Base-by-base conservation (phyloP, 1,140 invertebrate genomes). In the Anastatus disparis region DNA sequence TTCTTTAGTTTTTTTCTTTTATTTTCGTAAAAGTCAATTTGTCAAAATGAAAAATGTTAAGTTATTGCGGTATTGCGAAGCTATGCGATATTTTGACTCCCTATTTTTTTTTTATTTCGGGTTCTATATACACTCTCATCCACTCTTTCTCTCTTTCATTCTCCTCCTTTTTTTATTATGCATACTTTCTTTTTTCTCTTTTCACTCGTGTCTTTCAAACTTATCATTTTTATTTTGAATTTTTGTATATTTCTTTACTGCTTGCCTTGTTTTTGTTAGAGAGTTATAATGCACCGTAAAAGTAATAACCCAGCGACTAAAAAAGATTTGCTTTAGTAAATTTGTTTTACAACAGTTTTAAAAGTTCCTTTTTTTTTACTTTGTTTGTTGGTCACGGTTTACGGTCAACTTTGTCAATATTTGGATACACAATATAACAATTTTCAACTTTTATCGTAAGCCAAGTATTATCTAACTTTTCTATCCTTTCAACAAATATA, bases 31-130 rank as follows among this genome's bases (percentile, higher is more conserved):
- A 56, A 70, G 56, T 53, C 52, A 63, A 63, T 70, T 70, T 56
- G 59, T 63, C 59, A 64, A 64, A 58, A 64, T 64, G 42, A 70
- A 64, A 62, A 70, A 70, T 63, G 59, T 56, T 64, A 40, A 64
- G 58, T 70, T 70, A 70, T 70, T 48, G 29, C 50, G 35, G 38
- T 46, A 46, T 63, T 70, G 48, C 58, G n/a, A n/a, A n/a, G 13
- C 40, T 55, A 42, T 61, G 44, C 56, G 29, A 70, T 62, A 62
- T 55, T 40, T 15, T 15, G 44, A 62, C 46, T 59, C 10, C 42
- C 29, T 50, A 48, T 24, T 22, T 46, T 40, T n/a, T n/a, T n/a
- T n/a, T n/a, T n/a, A n/a, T n/a, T n/a, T n/a, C n/a, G n/a, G n/a
- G n/a, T n/a, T n/a, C n/a, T n/a, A n/a, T 40, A 46, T 29, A 8